A percentile compares a stretch with the other conserved stretches of the same genome.
Evolutionary conservation across 2,113 vertebrate species (phyloP).

Genomic region (Phalacrocorax carbo): DNA sequence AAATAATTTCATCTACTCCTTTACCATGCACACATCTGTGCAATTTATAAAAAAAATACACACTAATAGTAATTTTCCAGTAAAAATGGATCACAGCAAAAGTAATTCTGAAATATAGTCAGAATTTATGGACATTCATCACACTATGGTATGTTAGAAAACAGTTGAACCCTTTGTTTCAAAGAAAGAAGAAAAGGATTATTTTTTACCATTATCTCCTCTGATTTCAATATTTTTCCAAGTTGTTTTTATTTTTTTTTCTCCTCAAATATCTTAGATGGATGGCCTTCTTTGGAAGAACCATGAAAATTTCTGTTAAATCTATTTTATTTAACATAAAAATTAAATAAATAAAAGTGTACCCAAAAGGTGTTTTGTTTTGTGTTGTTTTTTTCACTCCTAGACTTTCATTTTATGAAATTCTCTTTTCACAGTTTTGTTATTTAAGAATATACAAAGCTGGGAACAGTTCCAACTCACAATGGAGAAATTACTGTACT

Average conservation of each 20-base stretch:
- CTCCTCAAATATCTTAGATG: neutral
- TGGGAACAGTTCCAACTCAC: constrained; percentile 25
- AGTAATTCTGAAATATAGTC: neutral
- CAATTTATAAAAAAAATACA: neutral
- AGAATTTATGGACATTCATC: neutral
- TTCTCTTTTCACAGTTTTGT: neutral
- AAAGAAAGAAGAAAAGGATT: neutral
- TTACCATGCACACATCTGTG: neutral
- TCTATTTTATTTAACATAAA: neutral
- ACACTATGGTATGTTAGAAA: neutral
- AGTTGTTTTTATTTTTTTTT: too few species aligned
- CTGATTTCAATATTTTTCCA: neutral
- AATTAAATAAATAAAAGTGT: neutral
- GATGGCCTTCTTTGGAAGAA: rapidly evolving
- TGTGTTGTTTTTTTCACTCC: neutral
- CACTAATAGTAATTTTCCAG: neutral
- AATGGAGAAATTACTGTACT: neutral
- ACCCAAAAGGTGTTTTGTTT: neutral
- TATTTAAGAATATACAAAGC: constrained; percentile 33
- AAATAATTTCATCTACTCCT: neutral
- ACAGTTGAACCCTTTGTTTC: neutral
- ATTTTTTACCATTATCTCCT: neutral
- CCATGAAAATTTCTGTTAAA: neutral
- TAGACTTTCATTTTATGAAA: neutral
- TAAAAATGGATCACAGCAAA: neutral